A percentile compares a stretch with the other conserved stretches of the same genome.
These are phyloP conservation scores for Hozukius guyotensis DNA, from an alignment of 2,797 vertebrate genomes.

Conservation along the genomic window DNA sequence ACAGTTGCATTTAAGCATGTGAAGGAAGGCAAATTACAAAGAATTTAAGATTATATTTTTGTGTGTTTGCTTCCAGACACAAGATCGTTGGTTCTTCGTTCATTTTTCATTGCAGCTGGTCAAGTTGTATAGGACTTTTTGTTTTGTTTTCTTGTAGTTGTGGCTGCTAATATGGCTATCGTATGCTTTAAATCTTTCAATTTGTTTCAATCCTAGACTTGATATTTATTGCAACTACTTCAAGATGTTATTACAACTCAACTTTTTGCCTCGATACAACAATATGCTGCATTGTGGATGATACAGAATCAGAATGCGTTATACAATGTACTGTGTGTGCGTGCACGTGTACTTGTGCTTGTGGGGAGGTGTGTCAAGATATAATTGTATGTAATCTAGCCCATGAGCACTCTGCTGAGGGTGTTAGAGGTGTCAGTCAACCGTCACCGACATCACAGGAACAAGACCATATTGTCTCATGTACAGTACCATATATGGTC, in stretches of 20 bases:
- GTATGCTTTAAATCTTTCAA: neutral
- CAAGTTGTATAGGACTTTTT: neutral
- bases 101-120: neutral
- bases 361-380: slow-evolving; percentile 36
- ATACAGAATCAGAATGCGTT: neutral
- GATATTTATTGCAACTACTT: neutral
- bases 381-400: slow-evolving; percentile 50
- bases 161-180: neutral
- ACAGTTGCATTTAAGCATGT: neutral
- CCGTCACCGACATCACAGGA: slow-evolving; percentile 11
- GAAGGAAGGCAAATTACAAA: neutral
- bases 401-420: slow-evolving; percentile 15
- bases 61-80: neutral
- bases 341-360: slow-evolving; percentile 2
- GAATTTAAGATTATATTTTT: neutral
- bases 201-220: neutral
- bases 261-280: neutral
- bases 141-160: neutral
- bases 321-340: neutral
- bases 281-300: neutral
- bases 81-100: neutral
- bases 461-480: slow-evolving; percentile 18
- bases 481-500: neutral
- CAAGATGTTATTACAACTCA: neutral
- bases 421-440: slow-evolving; percentile 20